phyloP scores from a whole-genome alignment of 2,113 vertebrate species.

The Oryctolagus cuniculus region mOryCun1.1 NC_091435.1:74366501-74367000 shows the following conservation, averaged over 20 bases:
- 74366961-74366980: background rate
- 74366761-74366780: background rate
- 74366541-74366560: too few species aligned
- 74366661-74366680: background rate
- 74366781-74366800: background rate
- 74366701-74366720: background rate
- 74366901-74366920: background rate
- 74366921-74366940: too few species aligned
- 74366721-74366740: background rate
- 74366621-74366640: too few species aligned
- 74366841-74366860: background rate
- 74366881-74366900: background rate
- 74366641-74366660: background rate
- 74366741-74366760: background rate
- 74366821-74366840: background rate
- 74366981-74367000: background rate
- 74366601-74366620: too few species aligned
- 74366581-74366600: too few species aligned
- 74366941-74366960: too few species aligned
- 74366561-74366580: too few species aligned
- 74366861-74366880: background rate
- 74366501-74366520: too few species aligned
- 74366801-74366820: background rate
- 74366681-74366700: background rate
- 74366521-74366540: too few species aligned